Evolutionary conservation across 2,797 vertebrate genomes (phyloP), one percentile per base, ranked within the genome.

Genomic region (Coilia nasus): DNA sequence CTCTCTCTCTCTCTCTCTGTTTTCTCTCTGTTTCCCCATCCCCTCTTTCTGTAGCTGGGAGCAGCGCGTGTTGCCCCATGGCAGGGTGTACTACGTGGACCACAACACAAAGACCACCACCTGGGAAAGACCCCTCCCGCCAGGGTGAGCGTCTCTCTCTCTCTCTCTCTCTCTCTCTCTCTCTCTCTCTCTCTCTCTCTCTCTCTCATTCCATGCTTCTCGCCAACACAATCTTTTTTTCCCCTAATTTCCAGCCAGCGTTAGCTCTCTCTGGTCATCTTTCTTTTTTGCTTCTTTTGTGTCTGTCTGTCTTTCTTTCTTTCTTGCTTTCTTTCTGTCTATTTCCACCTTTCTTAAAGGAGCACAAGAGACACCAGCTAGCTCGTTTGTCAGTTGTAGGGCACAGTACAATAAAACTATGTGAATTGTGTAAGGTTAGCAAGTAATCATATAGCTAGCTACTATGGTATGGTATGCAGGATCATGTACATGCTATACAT

Each of bases 101-200:
- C 98, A 99, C 93, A 99, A 99, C 93, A 99, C 97, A 90, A 99
- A 99, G 95, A 99, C 97, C 88, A 99, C 98, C 81, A 99, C 98
- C 71, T 99, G 98, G 98, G 98, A 99, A 93, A 96, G 98, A 87
- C 98, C 98, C 1, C 97, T 99, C 89, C 98, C 98, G 25, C 96
- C 97, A 0, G 98, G 98, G 98, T 99, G 95, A 91, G 96, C 85
- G 47, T 62, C 7, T 75, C 47, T 50, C 31, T 11, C 15, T 50
- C 19, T 23, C n/a, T 50, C 44, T 85, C 35, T 28, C 31, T 47
- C 75, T 81, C 75, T 44, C 62, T 41, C 50, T 57, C 19, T 35
- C 11, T 81, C 7, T 64, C 25, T 7, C 54, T 31, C n/a, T 11
- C 81, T 28, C 25, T 28, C 3, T 50, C 3, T 54, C 28, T 56